Evolutionary conservation across 2,797 vertebrate genomes (phyloP).

Genomic region (Eleutherodactylus coqui): DNA sequence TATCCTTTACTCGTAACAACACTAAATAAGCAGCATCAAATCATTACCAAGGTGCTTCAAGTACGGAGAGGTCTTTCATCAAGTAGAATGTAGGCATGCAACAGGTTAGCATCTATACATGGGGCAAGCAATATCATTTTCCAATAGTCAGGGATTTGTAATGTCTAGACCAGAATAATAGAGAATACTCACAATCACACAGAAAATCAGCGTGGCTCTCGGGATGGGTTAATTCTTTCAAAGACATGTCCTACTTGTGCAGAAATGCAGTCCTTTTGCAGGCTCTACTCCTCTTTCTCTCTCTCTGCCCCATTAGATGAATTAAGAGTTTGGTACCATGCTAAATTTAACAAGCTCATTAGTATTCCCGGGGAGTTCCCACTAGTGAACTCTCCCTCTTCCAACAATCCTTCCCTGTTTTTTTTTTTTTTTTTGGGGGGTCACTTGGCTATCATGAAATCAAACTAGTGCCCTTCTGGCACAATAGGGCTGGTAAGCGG

Average conservation of each 20-base stretch:
- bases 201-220: constrained; percentile 69
- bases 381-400: constrained; percentile 84
- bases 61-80: neutral
- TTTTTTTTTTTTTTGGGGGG: constrained; percentile 72
- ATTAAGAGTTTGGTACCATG: constrained; percentile 83
- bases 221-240: constrained; percentile 68
- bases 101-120: constrained; percentile 20
- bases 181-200: constrained; percentile 77
- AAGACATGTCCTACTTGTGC: constrained; percentile 72
- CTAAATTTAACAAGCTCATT: constrained; percentile 87
- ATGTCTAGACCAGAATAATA: constrained; percentile 55
- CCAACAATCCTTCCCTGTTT: constrained; percentile 80
- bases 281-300: constrained; percentile 32
- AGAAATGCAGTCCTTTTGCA: constrained; percentile 71
- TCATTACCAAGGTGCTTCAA: neutral
- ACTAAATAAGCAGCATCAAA: neutral
- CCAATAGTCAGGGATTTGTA: neutral
- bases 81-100: neutral
- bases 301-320: constrained; percentile 80
- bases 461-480: constrained; percentile 89
- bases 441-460: constrained; percentile 94
- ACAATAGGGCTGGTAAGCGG: constrained; percentile 79
- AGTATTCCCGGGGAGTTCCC: constrained; percentile 80
- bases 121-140: constrained; percentile 26
- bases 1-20: neutral